Evolutionary conservation across 2,888 invertebrate species (phyloP).

Genomic region (Unio pictorum): DNA sequence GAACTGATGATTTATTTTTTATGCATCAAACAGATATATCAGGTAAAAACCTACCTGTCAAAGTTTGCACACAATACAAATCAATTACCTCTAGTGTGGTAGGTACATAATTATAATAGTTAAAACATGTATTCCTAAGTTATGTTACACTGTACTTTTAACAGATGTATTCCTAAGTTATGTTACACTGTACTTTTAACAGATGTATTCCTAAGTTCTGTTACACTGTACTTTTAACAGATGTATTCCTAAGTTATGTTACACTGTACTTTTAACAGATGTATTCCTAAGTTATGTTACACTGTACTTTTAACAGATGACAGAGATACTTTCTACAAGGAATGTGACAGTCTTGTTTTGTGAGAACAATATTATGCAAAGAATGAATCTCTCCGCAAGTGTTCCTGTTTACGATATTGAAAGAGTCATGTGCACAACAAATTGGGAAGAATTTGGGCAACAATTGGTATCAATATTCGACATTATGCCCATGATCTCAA

Average conservation of each 20-base stretch:
- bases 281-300: background rate
- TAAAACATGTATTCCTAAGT: background rate
- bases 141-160: background rate
- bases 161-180: background rate
- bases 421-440: slow-evolving; percentile 38
- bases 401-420: slow-evolving; percentile 41
- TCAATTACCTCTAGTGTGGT: background rate
- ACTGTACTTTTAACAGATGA: background rate
- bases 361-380: slow-evolving; percentile 22
- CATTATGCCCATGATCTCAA: slow-evolving; percentile 12
- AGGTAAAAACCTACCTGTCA: no score
- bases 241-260: background rate
- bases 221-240: background rate
- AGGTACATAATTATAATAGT: background rate
- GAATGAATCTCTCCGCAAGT: slow-evolving; percentile 33
- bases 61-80: no score
- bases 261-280: background rate
- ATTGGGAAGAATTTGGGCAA: slow-evolving; percentile 31
- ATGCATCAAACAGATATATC: no score
- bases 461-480: slow-evolving; percentile 21
- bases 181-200: background rate
- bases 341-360: slow-evolving; percentile 33
- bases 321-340: background rate
- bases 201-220: background rate
- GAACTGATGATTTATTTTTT: no score